Base-by-base conservation (phyloP, 2,888 invertebrate genomes). In the Amphipyra tragopoginis region DNA sequence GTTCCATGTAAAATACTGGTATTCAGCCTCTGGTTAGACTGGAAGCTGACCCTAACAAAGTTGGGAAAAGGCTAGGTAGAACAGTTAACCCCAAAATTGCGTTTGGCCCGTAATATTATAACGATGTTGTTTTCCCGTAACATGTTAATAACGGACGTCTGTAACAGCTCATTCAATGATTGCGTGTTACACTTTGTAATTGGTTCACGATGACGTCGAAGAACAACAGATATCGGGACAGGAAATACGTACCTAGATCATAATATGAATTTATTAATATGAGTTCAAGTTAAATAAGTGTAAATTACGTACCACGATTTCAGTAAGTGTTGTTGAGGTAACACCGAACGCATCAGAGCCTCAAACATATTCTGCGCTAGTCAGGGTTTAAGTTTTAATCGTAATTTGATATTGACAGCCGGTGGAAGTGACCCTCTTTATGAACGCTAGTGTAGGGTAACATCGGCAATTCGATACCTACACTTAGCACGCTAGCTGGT, bases 401-500 rank as follows among this genome's bases (percentile, higher is more conserved):
- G 65, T 61, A 69, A 64, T 57, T 59, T 51, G 43, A 70, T 77
- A 76, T 63, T 65, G 53, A 56, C 65, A 56, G 50, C 36, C 42
- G 36, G 47, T 70, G 53, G 54, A 60, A 75, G 13, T 72, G 63
- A 65, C 63, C 63, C 61, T 56, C 49, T 67, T 57, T 53, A 26
- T 52, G 42, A 51, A 21, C 45, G n/a, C 42, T 38, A 43, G 58
- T 69, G 45, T 65, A 57, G 74, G 66, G 64, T 64, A 59, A 72
- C 74, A 58, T 61, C 57, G 75, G 74, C 71, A 75, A 82, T 81
- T 69, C 60, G 72, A 79, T 75, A 21, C 21, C 21, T 21, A 77
- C 56, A 64, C 62, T 48, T 56, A 58, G 61, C 63, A 56, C 49
- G 50, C 60, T 61, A 59, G 38, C 42, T 39, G 39, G 61, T 63